phyloP scores from a whole-genome alignment of 2,888 invertebrate genomes.

The Augiades crinisus region DNA sequence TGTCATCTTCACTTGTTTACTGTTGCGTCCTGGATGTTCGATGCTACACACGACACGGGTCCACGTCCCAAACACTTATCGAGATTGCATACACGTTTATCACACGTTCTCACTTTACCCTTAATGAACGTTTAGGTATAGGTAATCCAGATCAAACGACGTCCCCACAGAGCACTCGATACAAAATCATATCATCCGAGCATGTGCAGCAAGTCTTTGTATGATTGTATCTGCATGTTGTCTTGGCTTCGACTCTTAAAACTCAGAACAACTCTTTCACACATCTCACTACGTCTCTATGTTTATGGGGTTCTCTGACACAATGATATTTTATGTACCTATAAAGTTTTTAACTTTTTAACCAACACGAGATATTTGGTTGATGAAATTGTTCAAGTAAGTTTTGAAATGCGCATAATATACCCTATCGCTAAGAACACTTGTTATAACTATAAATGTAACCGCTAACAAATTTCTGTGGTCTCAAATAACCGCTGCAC shows the following conservation, averaged over 20 bases:
- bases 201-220: constrained; percentile 71
- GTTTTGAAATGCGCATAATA: constrained; percentile 40
- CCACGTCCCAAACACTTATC: constrained; percentile 50
- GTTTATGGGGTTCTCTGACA: constrained; percentile 23
- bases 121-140: constrained; percentile 32
- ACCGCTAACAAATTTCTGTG: constrained; percentile 59
- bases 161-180: constrained; percentile 68
- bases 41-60: constrained; percentile 56
- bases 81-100: constrained; percentile 43
- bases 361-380: no score
- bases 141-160: constrained; percentile 40
- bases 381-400: constrained; percentile 3
- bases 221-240: constrained; percentile 77
- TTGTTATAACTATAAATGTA: constrained; percentile 47
- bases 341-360: no score
- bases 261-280: constrained; percentile 56
- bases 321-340: no score
- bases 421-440: constrained; percentile 46
- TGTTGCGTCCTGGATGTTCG: constrained; percentile 65
- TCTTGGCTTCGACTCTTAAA: constrained; percentile 76
- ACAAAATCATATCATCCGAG: constrained; percentile 69
- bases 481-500: constrained; percentile 76
- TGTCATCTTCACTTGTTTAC: constrained; percentile 64
- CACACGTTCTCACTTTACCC: constrained; percentile 38
- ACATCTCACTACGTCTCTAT: constrained; percentile 38